These are phyloP conservation scores for Pica pica DNA, from an alignment of 2,113 vertebrate genomes.

Conservation along the genomic window DNA sequence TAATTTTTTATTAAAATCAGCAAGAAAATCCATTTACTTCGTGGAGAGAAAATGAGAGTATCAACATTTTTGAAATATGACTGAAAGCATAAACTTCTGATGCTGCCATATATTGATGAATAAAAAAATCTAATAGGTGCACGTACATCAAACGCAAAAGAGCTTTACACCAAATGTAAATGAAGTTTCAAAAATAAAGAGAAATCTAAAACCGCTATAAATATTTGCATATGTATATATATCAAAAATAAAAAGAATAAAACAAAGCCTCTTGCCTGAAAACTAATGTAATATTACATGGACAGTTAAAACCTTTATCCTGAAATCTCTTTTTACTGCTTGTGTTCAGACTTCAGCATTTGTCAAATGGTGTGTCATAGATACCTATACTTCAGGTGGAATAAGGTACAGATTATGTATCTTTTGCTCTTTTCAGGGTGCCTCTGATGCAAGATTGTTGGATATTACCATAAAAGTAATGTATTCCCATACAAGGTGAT, in stretches of 20 bases:
- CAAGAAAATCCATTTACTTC: background rate
- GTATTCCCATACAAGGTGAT: background rate
- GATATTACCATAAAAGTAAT: background rate
- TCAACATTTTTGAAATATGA: background rate
- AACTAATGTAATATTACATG: background rate
- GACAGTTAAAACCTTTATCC: background rate
- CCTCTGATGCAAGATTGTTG: background rate
- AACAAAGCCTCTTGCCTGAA: background rate
- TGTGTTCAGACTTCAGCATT: background rate
- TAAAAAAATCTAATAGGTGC: background rate
- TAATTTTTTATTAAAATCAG: background rate
- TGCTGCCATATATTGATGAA: background rate
- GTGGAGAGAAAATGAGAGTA: background rate
- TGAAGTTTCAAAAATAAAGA: background rate
- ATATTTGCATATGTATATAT: background rate
- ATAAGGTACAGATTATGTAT: background rate
- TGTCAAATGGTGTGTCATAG: background rate
- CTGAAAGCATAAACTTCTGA: background rate
- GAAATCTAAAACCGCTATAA: background rate
- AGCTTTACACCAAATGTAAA: background rate
- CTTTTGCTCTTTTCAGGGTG: background rate
- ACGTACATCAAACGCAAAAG: background rate
- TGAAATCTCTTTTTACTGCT: background rate
- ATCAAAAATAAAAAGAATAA: background rate
- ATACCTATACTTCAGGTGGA: background rate